Percentiles rank a stretch among this genome's conserved stretches.
Conservation (phyloP, 2,888 invertebrate genomes). For the Tetragnatha montana region DNA sequence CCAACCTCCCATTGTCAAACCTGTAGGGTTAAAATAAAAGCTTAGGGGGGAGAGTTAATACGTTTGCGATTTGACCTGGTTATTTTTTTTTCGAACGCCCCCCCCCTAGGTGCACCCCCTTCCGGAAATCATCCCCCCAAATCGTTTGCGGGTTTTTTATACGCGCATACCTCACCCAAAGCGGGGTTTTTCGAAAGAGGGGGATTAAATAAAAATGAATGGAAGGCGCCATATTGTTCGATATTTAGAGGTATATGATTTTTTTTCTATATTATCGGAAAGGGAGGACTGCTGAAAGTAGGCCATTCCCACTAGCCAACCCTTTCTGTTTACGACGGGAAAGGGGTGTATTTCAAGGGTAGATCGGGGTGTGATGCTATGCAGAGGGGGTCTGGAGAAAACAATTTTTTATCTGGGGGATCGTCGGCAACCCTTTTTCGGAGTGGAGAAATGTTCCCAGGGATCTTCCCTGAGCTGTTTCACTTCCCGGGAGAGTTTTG, state of each 20-base stretch:
- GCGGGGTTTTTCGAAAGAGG: constrained; percentile 10
- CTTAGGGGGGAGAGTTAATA: constrained; percentile 47
- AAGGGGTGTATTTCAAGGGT: constrained; percentile 62
- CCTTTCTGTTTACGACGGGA: constrained; percentile 47
- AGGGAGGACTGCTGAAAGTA: constrained; percentile 26
- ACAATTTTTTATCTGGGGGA: constrained; percentile 5
- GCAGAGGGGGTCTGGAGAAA: constrained; percentile 47
- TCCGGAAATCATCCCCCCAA: constrained; percentile 45
- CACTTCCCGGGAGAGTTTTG: constrained; percentile 36
- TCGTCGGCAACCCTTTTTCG: constrained; percentile 8
- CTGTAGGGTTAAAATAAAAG: constrained; percentile 58
- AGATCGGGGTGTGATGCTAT: constrained; percentile 52
- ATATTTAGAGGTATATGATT: constrained; percentile 12
- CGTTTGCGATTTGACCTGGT: constrained; percentile 67
- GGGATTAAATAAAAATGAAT: constrained; percentile 11
- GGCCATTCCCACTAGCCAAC: constrained; percentile 63
- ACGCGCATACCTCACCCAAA: neutral
- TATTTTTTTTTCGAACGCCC: constrained; percentile 46
- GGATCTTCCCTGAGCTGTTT: constrained; percentile 26
- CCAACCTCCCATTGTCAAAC: constrained; percentile 54
- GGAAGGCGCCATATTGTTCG: constrained; percentile 30
- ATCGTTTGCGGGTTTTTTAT: neutral
- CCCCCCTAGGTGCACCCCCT: constrained; percentile 16
- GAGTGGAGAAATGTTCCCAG: constrained; percentile 33
- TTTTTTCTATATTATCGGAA: constrained; percentile 6